These are phyloP conservation scores for Gymnocypris eckloni DNA, from an alignment of 2,797 vertebrate genomes.

Conservation along the genomic window DNA sequence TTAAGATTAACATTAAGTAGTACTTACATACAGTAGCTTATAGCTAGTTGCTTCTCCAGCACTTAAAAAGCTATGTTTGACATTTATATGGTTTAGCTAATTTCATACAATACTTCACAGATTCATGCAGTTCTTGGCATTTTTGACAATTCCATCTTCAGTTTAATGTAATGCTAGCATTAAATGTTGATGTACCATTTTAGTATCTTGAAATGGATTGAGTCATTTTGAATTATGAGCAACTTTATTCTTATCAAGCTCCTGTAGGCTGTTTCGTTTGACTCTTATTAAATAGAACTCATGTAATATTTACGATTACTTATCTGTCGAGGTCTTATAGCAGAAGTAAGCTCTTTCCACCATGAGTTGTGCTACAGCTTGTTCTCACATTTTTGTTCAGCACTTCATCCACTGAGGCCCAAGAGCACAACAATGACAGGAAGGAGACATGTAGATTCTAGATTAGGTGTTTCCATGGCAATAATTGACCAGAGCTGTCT, in stretches of 20 bases:
- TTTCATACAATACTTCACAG: too few relatives aligned
- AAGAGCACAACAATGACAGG: background rate
- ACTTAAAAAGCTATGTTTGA: background rate
- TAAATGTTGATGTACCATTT: background rate
- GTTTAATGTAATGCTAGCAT: background rate
- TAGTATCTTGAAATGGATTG: background rate
- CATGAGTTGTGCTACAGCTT: background rate
- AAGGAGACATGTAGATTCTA: background rate
- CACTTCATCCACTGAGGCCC: background rate
- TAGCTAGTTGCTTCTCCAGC: background rate
- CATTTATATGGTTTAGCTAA: background rate
- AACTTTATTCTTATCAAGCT: background rate
- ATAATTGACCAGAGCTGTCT: background rate
- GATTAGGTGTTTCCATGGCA: background rate
- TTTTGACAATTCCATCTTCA: background rate
- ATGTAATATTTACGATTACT: background rate
- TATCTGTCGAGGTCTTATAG: background rate
- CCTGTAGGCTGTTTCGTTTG: background rate
- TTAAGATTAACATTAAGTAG: background rate
- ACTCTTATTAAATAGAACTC: background rate
- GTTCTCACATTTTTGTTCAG: background rate
- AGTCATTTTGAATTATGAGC: slow-evolving; percentile 16
- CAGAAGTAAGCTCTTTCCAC: background rate
- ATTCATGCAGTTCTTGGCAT: background rate
- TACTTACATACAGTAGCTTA: background rate